These are phyloP conservation scores for Trichogramma pretiosum DNA, from an alignment of 1,140 invertebrate species.

Conservation along the genomic window DNA sequence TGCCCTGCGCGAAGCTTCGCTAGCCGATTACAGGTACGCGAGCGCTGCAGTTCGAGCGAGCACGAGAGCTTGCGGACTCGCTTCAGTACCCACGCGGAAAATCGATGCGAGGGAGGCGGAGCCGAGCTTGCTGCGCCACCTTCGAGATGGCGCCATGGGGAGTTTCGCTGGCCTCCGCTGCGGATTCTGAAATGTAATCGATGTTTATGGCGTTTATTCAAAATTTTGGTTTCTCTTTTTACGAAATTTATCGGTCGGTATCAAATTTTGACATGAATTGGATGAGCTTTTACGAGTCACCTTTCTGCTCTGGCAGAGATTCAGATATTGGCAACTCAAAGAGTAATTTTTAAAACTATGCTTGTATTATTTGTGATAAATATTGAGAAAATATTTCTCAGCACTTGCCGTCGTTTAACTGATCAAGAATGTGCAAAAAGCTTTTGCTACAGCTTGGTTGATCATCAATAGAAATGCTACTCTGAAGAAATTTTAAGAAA, in stretches of 20 bases:
- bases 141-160: conserved; percentile 32
- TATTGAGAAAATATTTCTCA: no score
- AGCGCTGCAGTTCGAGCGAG: conserved; percentile 6
- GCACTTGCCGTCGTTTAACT: conserved; percentile 8
- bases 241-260: no score
- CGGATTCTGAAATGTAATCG: not conserved
- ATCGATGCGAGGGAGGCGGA: not conserved
- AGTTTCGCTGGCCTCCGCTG: conserved; percentile 2
- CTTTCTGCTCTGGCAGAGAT: not conserved
- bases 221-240: no score
- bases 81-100: not conserved
- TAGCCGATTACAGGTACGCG: conserved; percentile 14
- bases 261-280: no score
- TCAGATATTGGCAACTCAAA: no score
- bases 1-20: no score
- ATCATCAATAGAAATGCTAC: conserved; percentile 33
- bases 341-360: no score
- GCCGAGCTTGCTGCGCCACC: conserved; percentile 15
- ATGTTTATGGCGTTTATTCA: no score
- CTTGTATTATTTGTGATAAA: no score
- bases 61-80: not conserved
- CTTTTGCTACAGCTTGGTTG: not conserved
- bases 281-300: not conserved
- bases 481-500: conserved; percentile 35
- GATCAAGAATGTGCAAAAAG: not conserved